These are phyloP conservation scores for Leptogaster cylindrica DNA, from an alignment of 2,888 invertebrate genomes.

Conservation along the genomic window DNA sequence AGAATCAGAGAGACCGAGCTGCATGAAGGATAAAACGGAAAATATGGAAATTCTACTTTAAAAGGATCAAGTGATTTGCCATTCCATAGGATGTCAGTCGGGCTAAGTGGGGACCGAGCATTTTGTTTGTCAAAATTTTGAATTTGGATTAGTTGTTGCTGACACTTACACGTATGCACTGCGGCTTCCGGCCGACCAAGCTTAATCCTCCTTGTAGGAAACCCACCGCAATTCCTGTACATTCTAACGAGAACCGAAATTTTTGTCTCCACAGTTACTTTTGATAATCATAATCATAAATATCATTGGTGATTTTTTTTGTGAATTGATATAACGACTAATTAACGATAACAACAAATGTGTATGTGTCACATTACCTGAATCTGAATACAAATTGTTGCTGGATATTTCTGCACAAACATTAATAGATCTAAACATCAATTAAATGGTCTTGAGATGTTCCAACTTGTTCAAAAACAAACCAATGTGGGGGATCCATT, in stretches of 20 bases:
- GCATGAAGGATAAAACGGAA: constrained; percentile 34
- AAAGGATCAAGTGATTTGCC: constrained; percentile 41
- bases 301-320: too few species aligned
- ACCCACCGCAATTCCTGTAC: neutral
- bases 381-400: constrained; percentile 9
- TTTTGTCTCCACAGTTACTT: too few species aligned
- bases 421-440: constrained; percentile 11
- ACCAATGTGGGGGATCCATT: constrained; percentile 14
- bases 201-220: neutral
- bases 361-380: too few species aligned
- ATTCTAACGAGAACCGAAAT: too few species aligned
- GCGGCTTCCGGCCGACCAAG: neutral
- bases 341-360: too few species aligned
- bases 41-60: constrained; percentile 40
- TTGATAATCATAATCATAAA: too few species aligned
- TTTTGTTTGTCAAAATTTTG: constrained; percentile 40
- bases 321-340: too few species aligned
- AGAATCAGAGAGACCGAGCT: constrained; percentile 6
- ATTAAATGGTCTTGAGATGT: constrained; percentile 27
- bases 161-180: constrained; percentile 16
- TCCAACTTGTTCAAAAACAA: constrained; percentile 27
- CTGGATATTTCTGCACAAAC: neutral
- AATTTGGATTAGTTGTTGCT: constrained; percentile 39
- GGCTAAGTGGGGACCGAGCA: constrained; percentile 24
- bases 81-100: constrained; percentile 29